Evolutionary conservation across 37 sponge, comb jelly and placozoan species (phyloP).

Genomic region (Theonella swinhoei): DNA sequence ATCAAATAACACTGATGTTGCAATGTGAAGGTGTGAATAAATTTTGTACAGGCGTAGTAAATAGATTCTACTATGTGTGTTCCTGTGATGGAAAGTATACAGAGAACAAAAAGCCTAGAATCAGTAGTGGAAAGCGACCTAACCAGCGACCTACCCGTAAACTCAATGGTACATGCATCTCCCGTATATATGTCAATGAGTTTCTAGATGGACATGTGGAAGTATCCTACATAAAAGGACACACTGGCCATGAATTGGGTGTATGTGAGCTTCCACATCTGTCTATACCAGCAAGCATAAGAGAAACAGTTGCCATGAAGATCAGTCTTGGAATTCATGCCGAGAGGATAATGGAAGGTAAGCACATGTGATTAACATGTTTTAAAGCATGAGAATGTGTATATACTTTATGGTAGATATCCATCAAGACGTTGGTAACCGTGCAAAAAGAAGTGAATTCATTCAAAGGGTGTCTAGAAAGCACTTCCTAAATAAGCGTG

Average conservation of each 20-base stretch:
- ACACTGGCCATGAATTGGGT: not conserved
- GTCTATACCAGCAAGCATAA: not conserved
- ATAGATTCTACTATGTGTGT: not conserved
- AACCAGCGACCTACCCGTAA: not conserved
- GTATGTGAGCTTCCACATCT: not conserved
- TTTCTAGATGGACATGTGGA: not conserved
- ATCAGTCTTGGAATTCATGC: no score
- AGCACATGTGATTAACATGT: no score
- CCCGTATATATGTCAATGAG: not conserved
- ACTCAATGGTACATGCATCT: not conserved
- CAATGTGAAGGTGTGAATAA: not conserved
- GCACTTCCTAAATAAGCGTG: slow-evolving; percentile 18
- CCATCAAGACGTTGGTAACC: slow-evolving; percentile 12
- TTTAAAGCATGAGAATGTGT: no score
- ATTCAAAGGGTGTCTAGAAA: slow-evolving; percentile 2
- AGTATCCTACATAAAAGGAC: not conserved
- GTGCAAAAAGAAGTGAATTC: slow-evolving; percentile 5
- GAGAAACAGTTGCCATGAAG: no score
- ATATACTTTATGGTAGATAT: no score
- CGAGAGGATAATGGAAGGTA: no score
- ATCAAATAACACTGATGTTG: not conserved
- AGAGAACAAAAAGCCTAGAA: not conserved
- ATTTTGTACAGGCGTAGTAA: not conserved
- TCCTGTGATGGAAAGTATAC: not conserved
- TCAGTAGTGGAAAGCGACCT: not conserved